These are phyloP conservation scores for Cerceris ruficornis DNA, from an alignment of 2,888 invertebrate species.

Conservation along the genomic window DNA sequence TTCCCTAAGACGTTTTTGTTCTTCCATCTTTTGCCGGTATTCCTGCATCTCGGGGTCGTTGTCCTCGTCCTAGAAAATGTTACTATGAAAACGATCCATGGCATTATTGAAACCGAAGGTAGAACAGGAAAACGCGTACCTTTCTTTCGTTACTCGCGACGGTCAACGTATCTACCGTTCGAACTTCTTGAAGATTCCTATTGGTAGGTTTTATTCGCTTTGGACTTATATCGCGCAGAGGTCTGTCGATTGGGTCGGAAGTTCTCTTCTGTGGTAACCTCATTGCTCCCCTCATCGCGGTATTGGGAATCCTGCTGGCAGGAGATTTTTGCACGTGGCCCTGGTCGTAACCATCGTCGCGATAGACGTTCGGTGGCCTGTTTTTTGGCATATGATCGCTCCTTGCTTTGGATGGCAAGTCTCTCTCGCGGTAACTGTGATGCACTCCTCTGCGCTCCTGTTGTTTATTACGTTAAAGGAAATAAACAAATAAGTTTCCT, in stretches of 20 bases:
- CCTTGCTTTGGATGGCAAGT: slow-evolving; percentile 67
- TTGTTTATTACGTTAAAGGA: slow-evolving; percentile 2
- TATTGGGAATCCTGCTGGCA: slow-evolving; percentile 53
- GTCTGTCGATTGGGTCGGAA: slow-evolving; percentile 59
- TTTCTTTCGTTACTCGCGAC: slow-evolving; percentile 62
- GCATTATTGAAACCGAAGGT: background rate
- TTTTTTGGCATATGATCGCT: slow-evolving; percentile 65
- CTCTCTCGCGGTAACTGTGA: slow-evolving; percentile 74
- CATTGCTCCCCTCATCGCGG: slow-evolving; percentile 35
- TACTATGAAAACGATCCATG: background rate
- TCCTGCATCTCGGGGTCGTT: slow-evolving; percentile 81
- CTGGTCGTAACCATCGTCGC: slow-evolving; percentile 69
- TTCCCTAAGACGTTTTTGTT: slow-evolving; percentile 82
- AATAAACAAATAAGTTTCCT: slow-evolving; percentile 10
- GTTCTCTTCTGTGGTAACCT: slow-evolving; percentile 66
- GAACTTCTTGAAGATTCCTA: slow-evolving; percentile 75
- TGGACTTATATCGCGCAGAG: slow-evolving; percentile 69
- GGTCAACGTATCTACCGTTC: slow-evolving; percentile 68
- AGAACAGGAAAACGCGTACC: slow-evolving; percentile 49
- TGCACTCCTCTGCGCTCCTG: slow-evolving; percentile 71
- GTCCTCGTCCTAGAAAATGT: slow-evolving; percentile 69
- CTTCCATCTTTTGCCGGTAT: slow-evolving; percentile 82
- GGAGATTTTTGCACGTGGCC: slow-evolving; percentile 59
- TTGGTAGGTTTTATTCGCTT: slow-evolving; percentile 69
- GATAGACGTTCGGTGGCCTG: slow-evolving; percentile 66